Evolutionary conservation across 1,140 invertebrate species (phyloP).

Genomic region (Diplogasteroides magnus): DNA sequence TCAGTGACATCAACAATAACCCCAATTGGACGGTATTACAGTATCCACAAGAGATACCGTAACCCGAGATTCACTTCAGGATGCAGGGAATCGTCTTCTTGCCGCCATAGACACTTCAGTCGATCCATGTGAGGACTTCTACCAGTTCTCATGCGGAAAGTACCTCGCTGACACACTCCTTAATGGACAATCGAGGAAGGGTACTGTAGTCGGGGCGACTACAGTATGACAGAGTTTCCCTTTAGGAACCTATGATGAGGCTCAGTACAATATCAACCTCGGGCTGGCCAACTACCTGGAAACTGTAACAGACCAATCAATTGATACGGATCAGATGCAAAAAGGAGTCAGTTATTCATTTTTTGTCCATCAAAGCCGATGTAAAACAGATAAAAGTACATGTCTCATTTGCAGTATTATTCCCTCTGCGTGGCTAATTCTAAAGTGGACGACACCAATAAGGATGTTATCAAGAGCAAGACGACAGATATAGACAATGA

Average conservation of each 20-base stretch:
- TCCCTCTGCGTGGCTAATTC: background rate
- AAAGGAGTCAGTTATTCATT: too few species aligned
- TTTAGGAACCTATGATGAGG: constrained; percentile 38
- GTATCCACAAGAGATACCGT: background rate
- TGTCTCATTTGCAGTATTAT: background rate
- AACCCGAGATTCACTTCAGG: constrained; percentile 14
- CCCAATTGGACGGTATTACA: constrained; percentile 5
- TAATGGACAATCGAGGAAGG: background rate
- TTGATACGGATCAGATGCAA: too few species aligned
- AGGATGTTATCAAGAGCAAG: constrained; percentile 2
- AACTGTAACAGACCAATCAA: too few species aligned
- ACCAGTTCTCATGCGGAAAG: constrained; percentile 60
- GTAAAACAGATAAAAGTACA: too few species aligned
- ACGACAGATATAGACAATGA: background rate
- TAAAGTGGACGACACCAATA: background rate
- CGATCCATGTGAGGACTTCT: constrained; percentile 63
- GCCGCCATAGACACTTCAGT: constrained; percentile 58
- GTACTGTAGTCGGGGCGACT: constrained; percentile 54
- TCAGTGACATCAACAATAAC: background rate
- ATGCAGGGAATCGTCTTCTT: constrained; percentile 52
- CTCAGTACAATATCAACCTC: constrained; percentile 30
- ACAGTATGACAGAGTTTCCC: constrained; percentile 31
- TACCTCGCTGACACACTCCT: background rate
- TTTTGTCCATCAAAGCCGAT: too few species aligned
- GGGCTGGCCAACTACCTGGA: background rate